Percentiles rank a stretch among this genome's conserved stretches.
Conservation (phyloP, 2,888 invertebrate genomes). For the Sclerodermus sp. region DNA sequence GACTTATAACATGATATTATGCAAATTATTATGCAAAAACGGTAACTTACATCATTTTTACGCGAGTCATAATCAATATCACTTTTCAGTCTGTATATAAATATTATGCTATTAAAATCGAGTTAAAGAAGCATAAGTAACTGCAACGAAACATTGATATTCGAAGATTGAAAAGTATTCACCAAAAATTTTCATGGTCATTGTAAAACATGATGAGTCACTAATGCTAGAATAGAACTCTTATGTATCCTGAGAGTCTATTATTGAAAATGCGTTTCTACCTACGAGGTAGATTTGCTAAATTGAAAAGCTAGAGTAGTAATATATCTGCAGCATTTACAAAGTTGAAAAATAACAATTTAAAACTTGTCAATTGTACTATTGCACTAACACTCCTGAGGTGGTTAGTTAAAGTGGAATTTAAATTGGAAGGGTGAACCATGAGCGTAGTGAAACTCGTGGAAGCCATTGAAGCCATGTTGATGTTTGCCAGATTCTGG, state of each 20-base stretch:
- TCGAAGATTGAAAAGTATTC: too few relatives aligned
- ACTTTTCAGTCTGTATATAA: constrained; percentile 22
- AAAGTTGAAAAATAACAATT: constrained; percentile 14
- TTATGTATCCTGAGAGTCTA: neutral
- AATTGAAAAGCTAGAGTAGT: neutral
- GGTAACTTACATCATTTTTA: too few relatives aligned
- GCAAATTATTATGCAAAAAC: too few relatives aligned
- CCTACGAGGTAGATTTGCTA: neutral
- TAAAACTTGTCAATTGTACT: constrained; percentile 21
- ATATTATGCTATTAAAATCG: too few relatives aligned
- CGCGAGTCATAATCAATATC: constrained; percentile 10
- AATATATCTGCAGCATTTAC: neutral
- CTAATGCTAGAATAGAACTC: neutral
- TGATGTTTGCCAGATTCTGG: constrained; percentile 77
- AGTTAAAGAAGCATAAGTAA: too few relatives aligned
- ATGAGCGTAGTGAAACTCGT: constrained; percentile 69
- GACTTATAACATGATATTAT: too few relatives aligned
- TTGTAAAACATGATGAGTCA: too few relatives aligned
- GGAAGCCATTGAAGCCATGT: constrained; percentile 72
- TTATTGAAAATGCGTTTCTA: neutral
- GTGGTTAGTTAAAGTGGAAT: constrained; percentile 86
- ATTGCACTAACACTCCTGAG: constrained; percentile 6
- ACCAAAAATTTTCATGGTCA: too few relatives aligned
- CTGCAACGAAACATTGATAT: too few relatives aligned
- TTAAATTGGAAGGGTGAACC: constrained; percentile 95